Evolutionary conservation across 1,140 invertebrate species (phyloP).

Genomic region (Pseudobourletiella spinata): DNA sequence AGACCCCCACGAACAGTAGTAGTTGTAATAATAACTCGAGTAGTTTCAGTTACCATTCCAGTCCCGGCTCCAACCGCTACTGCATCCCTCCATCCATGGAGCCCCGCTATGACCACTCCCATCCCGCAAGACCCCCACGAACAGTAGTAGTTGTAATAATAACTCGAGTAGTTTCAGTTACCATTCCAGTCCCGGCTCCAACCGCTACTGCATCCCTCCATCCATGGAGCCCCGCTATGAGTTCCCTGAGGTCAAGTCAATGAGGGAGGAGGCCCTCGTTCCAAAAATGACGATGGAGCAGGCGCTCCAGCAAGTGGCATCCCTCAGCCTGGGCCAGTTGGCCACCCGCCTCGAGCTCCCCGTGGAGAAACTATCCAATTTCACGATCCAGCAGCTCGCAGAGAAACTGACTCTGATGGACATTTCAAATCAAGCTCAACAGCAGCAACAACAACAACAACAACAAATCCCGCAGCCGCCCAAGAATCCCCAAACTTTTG

Average conservation of each 20-base stretch:
- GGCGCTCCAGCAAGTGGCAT: slow-evolving; percentile 68
- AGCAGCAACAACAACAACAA: too few species aligned
- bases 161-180: too few species aligned
- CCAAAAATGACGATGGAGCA: slow-evolving; percentile 29
- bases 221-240: background rate
- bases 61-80: background rate
- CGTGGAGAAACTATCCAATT: slow-evolving; percentile 62
- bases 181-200: background rate
- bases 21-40: too few species aligned
- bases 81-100: background rate
- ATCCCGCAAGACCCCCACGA: slow-evolving; percentile 13
- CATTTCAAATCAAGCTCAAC: too few species aligned
- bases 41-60: too few species aligned
- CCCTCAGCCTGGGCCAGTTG: slow-evolving; percentile 66
- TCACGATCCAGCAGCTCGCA: slow-evolving; percentile 74
- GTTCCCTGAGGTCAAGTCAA: too few species aligned
- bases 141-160: too few species aligned
- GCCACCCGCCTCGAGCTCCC: slow-evolving; percentile 64
- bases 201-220: background rate
- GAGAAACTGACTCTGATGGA: slow-evolving; percentile 53
- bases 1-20: too few species aligned
- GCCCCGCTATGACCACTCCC: slow-evolving; percentile 6
- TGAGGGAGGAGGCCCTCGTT: too few species aligned
- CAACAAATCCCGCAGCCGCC: slow-evolving; percentile 37
- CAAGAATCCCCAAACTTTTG: slow-evolving; percentile 48